Evolutionary conservation across 1,140 invertebrate species (phyloP).

Genomic region (Galendromus occidentalis): DNA sequence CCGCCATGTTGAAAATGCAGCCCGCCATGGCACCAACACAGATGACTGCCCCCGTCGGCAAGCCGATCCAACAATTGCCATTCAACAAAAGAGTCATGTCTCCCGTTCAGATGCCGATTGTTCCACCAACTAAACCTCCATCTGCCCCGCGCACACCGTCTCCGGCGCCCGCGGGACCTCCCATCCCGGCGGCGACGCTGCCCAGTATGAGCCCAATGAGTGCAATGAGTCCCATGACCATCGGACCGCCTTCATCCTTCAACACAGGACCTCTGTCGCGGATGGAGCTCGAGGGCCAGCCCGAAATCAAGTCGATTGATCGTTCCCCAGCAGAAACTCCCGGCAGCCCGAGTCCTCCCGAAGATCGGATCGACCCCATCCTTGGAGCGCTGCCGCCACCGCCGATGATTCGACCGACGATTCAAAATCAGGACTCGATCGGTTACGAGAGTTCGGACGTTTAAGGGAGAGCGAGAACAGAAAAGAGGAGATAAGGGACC

Average conservation of each 20-base stretch:
- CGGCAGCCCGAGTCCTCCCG: not conserved
- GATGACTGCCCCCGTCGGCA: not conserved
- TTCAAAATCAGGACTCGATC: conserved; percentile 7
- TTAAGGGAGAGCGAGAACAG: not conserved
- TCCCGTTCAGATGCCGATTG: not conserved
- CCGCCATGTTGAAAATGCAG: not conserved
- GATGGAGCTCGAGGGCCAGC: conserved; percentile 3
- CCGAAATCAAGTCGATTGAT: conserved; percentile 4
- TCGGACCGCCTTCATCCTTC: not conserved
- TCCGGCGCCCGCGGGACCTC: not conserved
- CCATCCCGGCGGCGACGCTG: not conserved
- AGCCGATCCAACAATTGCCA: no score
- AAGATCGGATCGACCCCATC: not conserved
- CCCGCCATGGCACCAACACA: not conserved
- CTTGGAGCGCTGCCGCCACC: not conserved
- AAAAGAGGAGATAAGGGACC: no score
- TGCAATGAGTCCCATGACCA: not conserved
- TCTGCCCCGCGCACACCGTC: conserved; percentile 3
- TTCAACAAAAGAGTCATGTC: no score
- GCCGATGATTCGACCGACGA: not conserved
- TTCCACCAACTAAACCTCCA: not conserved
- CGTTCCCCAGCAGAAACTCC: not conserved
- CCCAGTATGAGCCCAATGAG: conserved; percentile 1
- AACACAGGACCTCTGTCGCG: not conserved
- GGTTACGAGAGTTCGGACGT: conserved; percentile 5